Evolutionary conservation across 2,888 invertebrate species (phyloP).

Genomic region (Stenotaenia linearis): DNA sequence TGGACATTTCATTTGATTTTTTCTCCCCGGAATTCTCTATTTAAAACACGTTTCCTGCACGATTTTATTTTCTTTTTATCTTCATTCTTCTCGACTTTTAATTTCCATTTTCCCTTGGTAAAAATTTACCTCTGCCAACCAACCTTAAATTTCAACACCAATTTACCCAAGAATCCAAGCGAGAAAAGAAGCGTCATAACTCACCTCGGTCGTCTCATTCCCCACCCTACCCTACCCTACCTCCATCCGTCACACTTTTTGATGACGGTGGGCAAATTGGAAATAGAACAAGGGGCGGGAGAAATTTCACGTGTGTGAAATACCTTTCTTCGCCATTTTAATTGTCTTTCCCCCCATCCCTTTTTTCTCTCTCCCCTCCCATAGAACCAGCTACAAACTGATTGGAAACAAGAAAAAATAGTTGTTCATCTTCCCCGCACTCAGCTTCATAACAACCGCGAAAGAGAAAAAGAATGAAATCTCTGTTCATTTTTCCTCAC

Average conservation of each 20-base stretch:
- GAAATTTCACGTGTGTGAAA: constrained; percentile 22
- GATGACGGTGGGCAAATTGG: constrained; percentile 19
- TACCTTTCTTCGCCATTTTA: constrained; percentile 26
- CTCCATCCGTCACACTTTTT: constrained; percentile 23
- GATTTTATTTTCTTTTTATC: background rate
- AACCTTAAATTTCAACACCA: constrained; percentile 26
- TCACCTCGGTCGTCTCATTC: constrained; percentile 11
- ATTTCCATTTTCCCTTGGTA: constrained; percentile 17
- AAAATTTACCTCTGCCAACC: background rate
- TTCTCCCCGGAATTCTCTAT: too few relatives aligned
- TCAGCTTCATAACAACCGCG: background rate
- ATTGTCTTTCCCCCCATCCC: constrained; percentile 12
- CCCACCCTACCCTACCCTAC: background rate
- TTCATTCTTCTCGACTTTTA: background rate
- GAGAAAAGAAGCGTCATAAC: constrained; percentile 24
- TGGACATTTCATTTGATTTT: too few relatives aligned
- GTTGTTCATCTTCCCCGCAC: constrained; percentile 1
- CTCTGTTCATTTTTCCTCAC: background rate
- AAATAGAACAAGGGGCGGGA: constrained; percentile 24
- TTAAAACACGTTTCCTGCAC: background rate
- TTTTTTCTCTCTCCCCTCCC: background rate
- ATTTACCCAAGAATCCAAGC: constrained; percentile 26
- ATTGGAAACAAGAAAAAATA: constrained; percentile 26
- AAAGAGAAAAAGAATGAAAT: background rate
- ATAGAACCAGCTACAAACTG: constrained; percentile 11